phyloP scores from a whole-genome alignment of 2,888 invertebrate genomes.

The Drosophila meridiana region DNA sequence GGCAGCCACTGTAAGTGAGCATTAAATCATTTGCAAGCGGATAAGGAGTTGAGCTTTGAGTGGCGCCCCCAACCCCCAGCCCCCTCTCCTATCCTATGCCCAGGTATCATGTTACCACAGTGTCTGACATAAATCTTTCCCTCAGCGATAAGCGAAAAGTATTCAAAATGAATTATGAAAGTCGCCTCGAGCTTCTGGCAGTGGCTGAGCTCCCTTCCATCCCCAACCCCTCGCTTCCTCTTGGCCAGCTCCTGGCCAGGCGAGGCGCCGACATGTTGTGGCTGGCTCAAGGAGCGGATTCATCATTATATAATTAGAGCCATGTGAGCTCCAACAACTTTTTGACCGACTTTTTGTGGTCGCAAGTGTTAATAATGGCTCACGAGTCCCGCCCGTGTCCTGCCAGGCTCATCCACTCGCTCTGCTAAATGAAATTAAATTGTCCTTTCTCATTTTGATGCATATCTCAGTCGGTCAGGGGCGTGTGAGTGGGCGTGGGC shows the following conservation, averaged over 20 bases:
- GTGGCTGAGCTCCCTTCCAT: not conserved
- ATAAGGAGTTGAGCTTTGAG: constrained; percentile 67
- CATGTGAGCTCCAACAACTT: constrained; percentile 37
- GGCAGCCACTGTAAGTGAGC: constrained; percentile 64
- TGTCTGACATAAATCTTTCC: constrained; percentile 71
- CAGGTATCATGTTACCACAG: constrained; percentile 71
- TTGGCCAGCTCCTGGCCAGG: constrained; percentile 16
- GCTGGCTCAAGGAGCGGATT: constrained; percentile 49
- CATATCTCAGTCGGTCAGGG: constrained; percentile 49
- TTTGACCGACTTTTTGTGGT: constrained; percentile 76
- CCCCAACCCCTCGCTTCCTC: not conserved
- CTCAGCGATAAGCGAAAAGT: constrained; percentile 75
- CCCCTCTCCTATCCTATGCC: not conserved
- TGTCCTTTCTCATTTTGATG: constrained; percentile 79
- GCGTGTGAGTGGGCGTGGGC: not conserved
- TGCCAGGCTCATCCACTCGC: constrained; percentile 19
- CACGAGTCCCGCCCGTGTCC: constrained; percentile 26
- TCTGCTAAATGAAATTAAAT: constrained; percentile 76
- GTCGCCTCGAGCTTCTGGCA: constrained; percentile 26
- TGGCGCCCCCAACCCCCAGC: not conserved
- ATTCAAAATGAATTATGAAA: constrained; percentile 78
- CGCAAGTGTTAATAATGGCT: constrained; percentile 78
- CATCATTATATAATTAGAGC: constrained; percentile 82
- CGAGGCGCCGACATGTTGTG: constrained; percentile 52
- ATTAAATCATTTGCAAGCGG: constrained; percentile 73